phyloP scores from a whole-genome alignment of 2,113 vertebrate genomes.

The Turdus rufiventris region DNA sequence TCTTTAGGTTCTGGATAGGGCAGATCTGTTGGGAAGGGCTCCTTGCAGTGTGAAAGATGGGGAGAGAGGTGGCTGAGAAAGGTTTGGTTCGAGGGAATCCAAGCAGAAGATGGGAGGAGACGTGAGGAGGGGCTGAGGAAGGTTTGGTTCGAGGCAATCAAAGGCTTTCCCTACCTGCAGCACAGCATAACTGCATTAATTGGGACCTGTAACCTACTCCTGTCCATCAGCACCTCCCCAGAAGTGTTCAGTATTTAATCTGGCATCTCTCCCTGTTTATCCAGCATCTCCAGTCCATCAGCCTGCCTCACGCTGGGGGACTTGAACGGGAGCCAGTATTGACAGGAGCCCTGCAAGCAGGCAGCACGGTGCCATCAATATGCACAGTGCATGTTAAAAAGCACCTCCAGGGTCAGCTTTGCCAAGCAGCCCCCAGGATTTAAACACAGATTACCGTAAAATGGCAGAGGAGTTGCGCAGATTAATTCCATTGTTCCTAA shows the following conservation, averaged over 20 bases:
- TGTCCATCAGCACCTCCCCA: conserved; percentile 35
- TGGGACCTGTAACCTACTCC: conserved; percentile 7
- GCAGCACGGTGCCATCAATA: background rate
- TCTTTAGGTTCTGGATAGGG: background rate
- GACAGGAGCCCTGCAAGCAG: conserved; percentile 20
- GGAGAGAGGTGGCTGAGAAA: background rate
- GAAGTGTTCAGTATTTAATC: conserved; percentile 43
- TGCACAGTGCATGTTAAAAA: conserved; percentile 5
- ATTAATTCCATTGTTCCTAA: conserved; percentile 37
- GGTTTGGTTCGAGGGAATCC: background rate
- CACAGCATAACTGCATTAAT: conserved; percentile 34
- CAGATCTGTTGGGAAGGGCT: background rate
- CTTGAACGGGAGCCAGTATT: conserved; percentile 29
- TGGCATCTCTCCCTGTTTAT: conserved; percentile 41
- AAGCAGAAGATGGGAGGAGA: background rate
- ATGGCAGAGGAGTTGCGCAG: background rate
- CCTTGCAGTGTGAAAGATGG: fast-evolving
- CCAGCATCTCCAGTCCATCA: conserved; percentile 29
- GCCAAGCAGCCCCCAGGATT: background rate
- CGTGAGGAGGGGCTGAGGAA: background rate
- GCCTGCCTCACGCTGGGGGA: conserved; percentile 8
- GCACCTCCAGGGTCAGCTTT: background rate
- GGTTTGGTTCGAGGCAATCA: background rate
- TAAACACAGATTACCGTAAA: background rate
- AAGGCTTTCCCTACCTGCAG: conserved; percentile 12